Conservation (phyloP, 2,113 vertebrate species). For the Sylvilagus bachmani region DNA sequence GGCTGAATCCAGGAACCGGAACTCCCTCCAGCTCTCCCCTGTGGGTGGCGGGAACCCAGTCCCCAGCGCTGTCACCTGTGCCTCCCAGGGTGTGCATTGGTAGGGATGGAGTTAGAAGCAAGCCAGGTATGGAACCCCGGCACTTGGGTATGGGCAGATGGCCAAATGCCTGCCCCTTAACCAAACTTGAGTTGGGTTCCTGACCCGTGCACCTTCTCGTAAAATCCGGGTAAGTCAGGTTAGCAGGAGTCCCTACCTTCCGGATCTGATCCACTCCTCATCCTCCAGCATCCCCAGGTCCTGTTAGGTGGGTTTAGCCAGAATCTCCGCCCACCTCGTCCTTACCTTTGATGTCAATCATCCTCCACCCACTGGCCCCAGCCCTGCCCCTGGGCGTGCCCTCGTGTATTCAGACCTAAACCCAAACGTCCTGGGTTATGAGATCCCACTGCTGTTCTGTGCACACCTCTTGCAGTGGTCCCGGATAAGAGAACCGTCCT, state of each 20-base stretch:
- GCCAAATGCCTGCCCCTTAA: background rate
- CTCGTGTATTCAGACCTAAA: rapidly evolving
- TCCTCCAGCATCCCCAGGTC: background rate
- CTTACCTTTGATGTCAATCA: background rate
- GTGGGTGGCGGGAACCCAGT: no score
- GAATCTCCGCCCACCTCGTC: background rate
- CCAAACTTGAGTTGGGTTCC: background rate
- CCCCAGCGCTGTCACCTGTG: no score
- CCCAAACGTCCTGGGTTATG: no score
- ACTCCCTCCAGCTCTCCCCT: no score
- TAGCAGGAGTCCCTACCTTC: background rate
- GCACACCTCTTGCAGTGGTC: background rate
- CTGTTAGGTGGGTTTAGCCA: background rate
- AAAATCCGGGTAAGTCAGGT: background rate
- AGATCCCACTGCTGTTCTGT: no score
- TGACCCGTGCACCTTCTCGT: no score
- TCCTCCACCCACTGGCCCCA: background rate
- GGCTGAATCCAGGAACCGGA: no score
- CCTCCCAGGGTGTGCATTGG: no score
- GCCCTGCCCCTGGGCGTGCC: background rate
- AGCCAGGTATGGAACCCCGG: no score
- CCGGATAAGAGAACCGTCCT: background rate
- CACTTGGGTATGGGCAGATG: no score
- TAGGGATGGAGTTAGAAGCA: no score
- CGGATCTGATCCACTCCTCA: background rate